These are phyloP conservation scores for Thereva unica DNA, from an alignment of 2,888 invertebrate genomes.

Conservation along the genomic window DNA sequence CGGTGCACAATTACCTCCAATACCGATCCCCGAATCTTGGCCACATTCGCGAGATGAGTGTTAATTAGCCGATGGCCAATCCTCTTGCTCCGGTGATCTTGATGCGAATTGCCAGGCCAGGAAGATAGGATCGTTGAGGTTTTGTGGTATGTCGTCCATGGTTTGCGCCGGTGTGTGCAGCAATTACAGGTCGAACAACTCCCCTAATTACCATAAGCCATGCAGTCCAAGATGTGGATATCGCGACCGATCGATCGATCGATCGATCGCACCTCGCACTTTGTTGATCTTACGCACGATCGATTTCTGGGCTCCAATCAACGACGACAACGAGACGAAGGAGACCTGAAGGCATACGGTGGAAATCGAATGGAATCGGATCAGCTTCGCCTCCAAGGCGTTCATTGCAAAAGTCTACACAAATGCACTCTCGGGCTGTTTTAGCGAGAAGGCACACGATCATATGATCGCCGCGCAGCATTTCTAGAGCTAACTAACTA, in stretches of 20 bases:
- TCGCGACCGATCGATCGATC: background rate
- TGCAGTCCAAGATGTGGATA: background rate
- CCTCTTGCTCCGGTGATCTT: too few species aligned
- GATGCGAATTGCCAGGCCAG: too few species aligned
- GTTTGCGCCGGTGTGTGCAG: background rate
- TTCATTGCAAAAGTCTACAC: too few species aligned
- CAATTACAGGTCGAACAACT: constrained; percentile 32
- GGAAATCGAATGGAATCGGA: constrained; percentile 23
- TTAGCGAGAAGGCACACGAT: background rate
- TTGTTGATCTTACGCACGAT: constrained; percentile 5
- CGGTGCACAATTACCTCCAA: too few species aligned
- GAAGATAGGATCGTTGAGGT: too few species aligned
- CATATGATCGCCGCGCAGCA: constrained; percentile 6
- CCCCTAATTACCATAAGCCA: constrained; percentile 36
- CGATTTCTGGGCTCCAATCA: constrained; percentile 25
- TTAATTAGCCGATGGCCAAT: too few species aligned
- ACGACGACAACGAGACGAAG: constrained; percentile 20
- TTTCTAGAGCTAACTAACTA: constrained; percentile 6
- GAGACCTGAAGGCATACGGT: constrained; percentile 22
- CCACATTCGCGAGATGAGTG: too few species aligned
- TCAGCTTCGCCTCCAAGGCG: constrained; percentile 12
- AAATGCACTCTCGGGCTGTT: too few species aligned
- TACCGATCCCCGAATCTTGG: too few species aligned
- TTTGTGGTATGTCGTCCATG: too few species aligned
- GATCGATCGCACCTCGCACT: background rate